Percentiles rank a stretch among this genome's conserved stretches.
Evolutionary conservation across 2,797 vertebrate species (phyloP).

Genomic region (Oryzias sinensis): DNA sequence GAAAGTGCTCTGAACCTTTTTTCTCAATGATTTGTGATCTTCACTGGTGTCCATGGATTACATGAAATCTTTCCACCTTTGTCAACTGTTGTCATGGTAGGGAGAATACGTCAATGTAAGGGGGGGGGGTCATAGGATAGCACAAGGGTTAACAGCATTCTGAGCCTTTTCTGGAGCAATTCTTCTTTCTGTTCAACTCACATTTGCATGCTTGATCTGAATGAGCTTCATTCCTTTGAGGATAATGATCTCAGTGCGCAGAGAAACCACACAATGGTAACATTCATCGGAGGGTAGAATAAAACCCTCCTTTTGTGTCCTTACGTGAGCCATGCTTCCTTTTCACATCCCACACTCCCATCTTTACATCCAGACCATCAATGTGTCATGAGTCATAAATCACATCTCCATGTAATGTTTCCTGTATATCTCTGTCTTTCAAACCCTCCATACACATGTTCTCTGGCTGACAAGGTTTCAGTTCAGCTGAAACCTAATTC

Average conservation of each 20-base stretch:
- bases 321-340: background rate
- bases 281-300: conserved; percentile 27
- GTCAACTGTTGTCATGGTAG: no score
- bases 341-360: conserved; percentile 13
- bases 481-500: conserved; percentile 12
- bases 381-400: conserved; percentile 31
- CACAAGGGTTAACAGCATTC: no score
- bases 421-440: conserved; percentile 4
- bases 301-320: conserved; percentile 25
- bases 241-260: conserved; percentile 26
- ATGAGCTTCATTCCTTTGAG: background rate
- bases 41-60: no score
- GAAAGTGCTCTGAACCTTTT: no score
- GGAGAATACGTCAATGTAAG: no score
- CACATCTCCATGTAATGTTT: conserved; percentile 4
- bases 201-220: background rate
- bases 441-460: background rate
- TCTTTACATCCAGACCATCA: conserved; percentile 22
- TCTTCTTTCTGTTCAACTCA: background rate
- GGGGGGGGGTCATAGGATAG: no score
- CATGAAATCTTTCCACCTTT: no score
- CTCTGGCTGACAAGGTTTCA: conserved; percentile 11
- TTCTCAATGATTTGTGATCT: no score
- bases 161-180: background rate
- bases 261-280: conserved; percentile 30